phyloP scores from a whole-genome alignment of 2,888 invertebrate genomes.

The Mesoligia furuncula region DNA sequence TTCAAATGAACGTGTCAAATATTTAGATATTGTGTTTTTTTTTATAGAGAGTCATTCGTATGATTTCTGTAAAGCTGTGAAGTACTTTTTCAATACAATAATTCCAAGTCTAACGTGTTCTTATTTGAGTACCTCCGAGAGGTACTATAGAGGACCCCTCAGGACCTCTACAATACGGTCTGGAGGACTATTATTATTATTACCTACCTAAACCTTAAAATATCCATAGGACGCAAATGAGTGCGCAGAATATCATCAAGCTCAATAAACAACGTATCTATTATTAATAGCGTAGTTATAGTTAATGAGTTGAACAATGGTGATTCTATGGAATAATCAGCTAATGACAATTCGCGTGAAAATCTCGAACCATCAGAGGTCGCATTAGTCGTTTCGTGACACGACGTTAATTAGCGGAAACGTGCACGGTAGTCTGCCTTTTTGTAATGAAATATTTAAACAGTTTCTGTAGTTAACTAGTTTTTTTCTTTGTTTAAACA shows the following conservation, averaged over 20 bases:
- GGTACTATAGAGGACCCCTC: too few relatives aligned
- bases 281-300: slow-evolving; percentile 6
- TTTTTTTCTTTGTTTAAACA: too few relatives aligned
- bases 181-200: neutral
- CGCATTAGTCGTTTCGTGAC: slow-evolving; percentile 75
- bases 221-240: neutral
- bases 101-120: too few relatives aligned
- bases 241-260: neutral
- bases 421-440: slow-evolving; percentile 49
- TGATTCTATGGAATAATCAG: slow-evolving; percentile 33
- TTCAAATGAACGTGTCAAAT: too few relatives aligned
- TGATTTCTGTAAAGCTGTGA: too few relatives aligned
- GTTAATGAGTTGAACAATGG: slow-evolving; percentile 17
- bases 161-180: too few relatives aligned
- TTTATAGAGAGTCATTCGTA: too few relatives aligned
- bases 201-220: neutral
- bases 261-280: neutral
- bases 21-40: too few relatives aligned
- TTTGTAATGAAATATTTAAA: slow-evolving; percentile 60
- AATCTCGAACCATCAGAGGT: slow-evolving; percentile 58
- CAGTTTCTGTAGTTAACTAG: slow-evolving; percentile 36
- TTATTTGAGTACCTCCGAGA: too few relatives aligned
- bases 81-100: too few relatives aligned
- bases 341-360: slow-evolving; percentile 38
- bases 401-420: slow-evolving; percentile 72